phyloP scores from a whole-genome alignment of 2,113 vertebrate species.

The Sarotherodon lohbergeri region DNA sequence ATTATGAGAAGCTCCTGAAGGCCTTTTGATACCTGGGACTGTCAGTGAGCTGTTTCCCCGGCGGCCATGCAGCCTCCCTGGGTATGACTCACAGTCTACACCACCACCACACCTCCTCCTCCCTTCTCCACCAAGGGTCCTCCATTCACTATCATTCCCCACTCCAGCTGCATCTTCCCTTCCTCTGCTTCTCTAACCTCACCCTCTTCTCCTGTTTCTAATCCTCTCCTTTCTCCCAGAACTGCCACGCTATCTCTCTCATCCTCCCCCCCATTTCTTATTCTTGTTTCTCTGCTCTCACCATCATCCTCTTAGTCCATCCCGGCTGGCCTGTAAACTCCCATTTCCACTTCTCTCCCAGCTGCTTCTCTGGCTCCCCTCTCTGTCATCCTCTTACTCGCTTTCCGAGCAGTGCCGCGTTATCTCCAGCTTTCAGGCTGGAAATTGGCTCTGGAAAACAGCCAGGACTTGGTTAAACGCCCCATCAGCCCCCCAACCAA shows the following conservation, averaged over 20 bases:
- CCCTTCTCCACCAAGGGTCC: background rate
- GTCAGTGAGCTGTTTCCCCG: slow-evolving; percentile 34
- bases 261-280: background rate
- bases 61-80: slow-evolving; percentile 11
- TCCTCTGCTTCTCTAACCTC: background rate
- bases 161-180: background rate
- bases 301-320: slow-evolving; percentile 20
- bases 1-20: slow-evolving; percentile 28
- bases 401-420: slow-evolving; percentile 14
- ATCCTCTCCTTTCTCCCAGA: background rate
- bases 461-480: background rate
- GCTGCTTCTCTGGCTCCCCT: background rate
- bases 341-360: background rate
- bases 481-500: background rate
- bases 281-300: background rate
- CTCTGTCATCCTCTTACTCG: slow-evolving; percentile 15
- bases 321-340: slow-evolving; percentile 16
- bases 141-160: background rate
- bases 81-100: slow-evolving; percentile 41
- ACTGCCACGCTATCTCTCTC: background rate
- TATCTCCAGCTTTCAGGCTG: slow-evolving; percentile 51
- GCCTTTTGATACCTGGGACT: slow-evolving; percentile 41
- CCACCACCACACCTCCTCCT: background rate
- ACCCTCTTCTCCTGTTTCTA: background rate
- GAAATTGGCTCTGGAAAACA: slow-evolving; percentile 26